Evolutionary conservation across 2,113 vertebrate species (phyloP).

Genomic region (Myotis lucifugus): DNA sequence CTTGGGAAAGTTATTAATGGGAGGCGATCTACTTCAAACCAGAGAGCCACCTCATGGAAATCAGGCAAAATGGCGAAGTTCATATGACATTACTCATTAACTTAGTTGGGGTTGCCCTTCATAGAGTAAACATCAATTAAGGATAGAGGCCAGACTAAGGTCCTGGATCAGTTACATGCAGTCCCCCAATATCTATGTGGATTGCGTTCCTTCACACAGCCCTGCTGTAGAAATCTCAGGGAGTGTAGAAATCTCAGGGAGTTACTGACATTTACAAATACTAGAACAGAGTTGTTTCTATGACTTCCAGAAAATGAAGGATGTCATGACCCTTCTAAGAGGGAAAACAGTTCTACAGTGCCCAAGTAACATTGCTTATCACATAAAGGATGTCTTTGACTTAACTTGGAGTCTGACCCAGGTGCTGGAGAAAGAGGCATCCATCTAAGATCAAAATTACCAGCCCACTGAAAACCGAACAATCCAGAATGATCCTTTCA

Average conservation of each 20-base stretch:
- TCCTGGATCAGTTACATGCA: conserved; percentile 47
- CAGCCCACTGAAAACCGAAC: background rate
- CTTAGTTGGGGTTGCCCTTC: conserved; percentile 73
- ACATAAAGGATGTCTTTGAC: background rate
- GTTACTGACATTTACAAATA: too few relatives aligned
- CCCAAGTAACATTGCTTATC: background rate
- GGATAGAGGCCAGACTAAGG: conserved; percentile 63
- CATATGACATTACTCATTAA: conserved; percentile 70
- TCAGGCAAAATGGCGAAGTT: conserved; percentile 71
- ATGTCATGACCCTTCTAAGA: conserved; percentile 28
- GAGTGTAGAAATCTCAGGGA: conserved; percentile 40
- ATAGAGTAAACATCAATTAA: conserved; percentile 69
- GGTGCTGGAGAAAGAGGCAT: background rate
- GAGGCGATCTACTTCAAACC: conserved; percentile 61
- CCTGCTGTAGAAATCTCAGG: conserved; percentile 42
- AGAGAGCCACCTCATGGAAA: conserved; percentile 61
- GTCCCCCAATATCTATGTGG: background rate
- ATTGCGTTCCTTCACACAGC: conserved; percentile 20
- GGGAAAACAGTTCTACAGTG: background rate
- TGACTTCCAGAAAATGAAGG: background rate
- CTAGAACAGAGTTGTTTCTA: conserved; percentile 33
- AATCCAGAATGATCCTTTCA: background rate
- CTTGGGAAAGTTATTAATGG: conserved; percentile 54
- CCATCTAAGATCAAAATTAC: conserved; percentile 18
- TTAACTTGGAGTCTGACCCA: background rate